Conservation (phyloP, 2,888 invertebrate species). For the Calephelis perditalis region DNA sequence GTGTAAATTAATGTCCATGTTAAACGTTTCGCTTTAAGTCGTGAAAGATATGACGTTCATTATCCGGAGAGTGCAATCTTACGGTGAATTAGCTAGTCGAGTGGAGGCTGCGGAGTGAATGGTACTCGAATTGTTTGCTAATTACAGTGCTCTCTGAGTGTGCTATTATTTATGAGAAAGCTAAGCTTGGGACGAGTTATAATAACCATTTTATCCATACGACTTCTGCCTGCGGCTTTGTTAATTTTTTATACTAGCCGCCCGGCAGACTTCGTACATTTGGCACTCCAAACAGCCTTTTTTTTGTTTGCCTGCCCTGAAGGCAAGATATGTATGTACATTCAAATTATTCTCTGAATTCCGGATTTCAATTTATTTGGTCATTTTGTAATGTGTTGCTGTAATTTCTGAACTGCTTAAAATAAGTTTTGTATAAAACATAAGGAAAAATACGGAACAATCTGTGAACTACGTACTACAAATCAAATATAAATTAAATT, state of each 20-base stretch:
- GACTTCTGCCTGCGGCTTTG: neutral
- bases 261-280: no score
- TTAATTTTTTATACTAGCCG: neutral
- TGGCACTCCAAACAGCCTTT: no score
- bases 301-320: no score
- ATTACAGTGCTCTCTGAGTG: slow-evolving; percentile 27
- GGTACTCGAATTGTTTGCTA: slow-evolving; percentile 30
- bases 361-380: no score
- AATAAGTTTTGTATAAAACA: no score
- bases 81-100: slow-evolving; percentile 29
- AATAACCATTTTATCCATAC: neutral
- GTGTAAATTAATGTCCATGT: slow-evolving; percentile 23
- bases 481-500: no score
- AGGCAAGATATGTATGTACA: no score
- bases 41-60: slow-evolving; percentile 32
- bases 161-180: slow-evolving; percentile 20
- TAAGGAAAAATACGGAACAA: no score
- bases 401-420: no score
- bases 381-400: no score
- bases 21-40: slow-evolving; percentile 29
- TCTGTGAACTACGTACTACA: no score
- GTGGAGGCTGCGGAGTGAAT: slow-evolving; percentile 27
- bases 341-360: no score
- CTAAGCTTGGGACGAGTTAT: slow-evolving; percentile 3
- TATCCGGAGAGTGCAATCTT: slow-evolving; percentile 24